Base-by-base conservation (phyloP, 2,113 vertebrate species). In the Lota lota region DNA sequence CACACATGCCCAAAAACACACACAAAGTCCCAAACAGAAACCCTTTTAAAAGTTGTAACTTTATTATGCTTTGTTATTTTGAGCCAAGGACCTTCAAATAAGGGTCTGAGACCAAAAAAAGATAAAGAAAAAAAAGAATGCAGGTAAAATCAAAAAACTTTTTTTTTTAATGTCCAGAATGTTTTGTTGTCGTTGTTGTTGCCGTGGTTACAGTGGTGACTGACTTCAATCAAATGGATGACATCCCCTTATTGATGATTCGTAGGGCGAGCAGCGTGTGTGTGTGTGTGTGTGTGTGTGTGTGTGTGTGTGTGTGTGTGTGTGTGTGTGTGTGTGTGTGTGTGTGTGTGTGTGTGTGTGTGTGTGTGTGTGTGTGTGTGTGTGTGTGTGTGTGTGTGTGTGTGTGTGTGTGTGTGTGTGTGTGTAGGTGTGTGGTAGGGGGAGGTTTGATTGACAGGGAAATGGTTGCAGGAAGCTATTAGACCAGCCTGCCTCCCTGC, bases 401-500 rank as follows among this genome's bases (percentile, higher is more conserved):
- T 33, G 28, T 33, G 7, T 33, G 7, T 33, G 28, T 33, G 28
- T 33, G 3, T 33, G 28, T 33, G 2, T 47, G 11, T 47, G 40
- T 47, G 10, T 47, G 10, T 8, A 12, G 8, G 40, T 5, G 40
- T 8, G n/a, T 0, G 22, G 66, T 68, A 68, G 80, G 64, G 17
- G n/a, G 74, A 54, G 68, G 61, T 21, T 12, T 47, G 40, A 47
- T 47, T 12, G 40, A 47, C 40, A 47, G 40, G 40, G 40, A 47
- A 47, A 47, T 47, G 40, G 10, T 47, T 47, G 40, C 40, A 47
- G 40, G 36, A 22, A 22, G 67, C 86, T 79, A 79, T 87, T 88
- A 89, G 70, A 79, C 11, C 77, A 79, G 93, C 60, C 94, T 93
- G 0, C 95, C 94, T 1, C 91, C 88, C 28, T 95, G 97, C 82